A percentile compares a stretch with the other conserved stretches of the same genome.
Conservation (phyloP, 2,113 vertebrate genomes). For the Eurypyga helias region DNA sequence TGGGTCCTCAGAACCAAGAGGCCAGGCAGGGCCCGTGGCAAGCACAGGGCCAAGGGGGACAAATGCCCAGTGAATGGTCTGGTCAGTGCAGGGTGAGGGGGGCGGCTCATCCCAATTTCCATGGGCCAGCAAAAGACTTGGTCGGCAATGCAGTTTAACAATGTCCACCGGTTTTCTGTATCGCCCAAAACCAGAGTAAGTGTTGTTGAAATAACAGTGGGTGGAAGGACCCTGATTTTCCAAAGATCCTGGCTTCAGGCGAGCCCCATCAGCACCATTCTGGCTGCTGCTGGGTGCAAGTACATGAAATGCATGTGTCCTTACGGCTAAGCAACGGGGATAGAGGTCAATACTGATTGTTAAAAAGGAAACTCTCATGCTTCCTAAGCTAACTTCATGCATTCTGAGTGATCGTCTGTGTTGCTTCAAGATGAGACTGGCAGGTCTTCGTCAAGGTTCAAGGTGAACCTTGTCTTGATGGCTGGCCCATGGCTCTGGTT, state of each 20-base stretch:
- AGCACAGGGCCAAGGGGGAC: background rate
- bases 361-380: background rate
- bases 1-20: background rate
- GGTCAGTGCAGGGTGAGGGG: background rate
- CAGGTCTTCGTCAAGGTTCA: background rate
- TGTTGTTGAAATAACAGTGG: background rate
- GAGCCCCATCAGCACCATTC: background rate
- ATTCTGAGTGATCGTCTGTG: background rate
- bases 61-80: background rate
- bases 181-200: background rate
- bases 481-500: background rate
- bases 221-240: background rate
- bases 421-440: background rate
- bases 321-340: background rate
- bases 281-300: background rate
- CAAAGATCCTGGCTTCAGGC: background rate
- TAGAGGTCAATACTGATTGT: background rate
- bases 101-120: background rate
- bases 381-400: background rate
- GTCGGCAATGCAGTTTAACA: background rate
- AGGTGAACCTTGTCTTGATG: background rate
- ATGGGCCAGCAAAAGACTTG: background rate
- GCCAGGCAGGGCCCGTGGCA: background rate
- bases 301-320: background rate
- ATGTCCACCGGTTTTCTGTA: accelerated